Evolutionary conservation across 2,797 vertebrate species (phyloP).

Genomic region (Xenentodon cancila): DNA sequence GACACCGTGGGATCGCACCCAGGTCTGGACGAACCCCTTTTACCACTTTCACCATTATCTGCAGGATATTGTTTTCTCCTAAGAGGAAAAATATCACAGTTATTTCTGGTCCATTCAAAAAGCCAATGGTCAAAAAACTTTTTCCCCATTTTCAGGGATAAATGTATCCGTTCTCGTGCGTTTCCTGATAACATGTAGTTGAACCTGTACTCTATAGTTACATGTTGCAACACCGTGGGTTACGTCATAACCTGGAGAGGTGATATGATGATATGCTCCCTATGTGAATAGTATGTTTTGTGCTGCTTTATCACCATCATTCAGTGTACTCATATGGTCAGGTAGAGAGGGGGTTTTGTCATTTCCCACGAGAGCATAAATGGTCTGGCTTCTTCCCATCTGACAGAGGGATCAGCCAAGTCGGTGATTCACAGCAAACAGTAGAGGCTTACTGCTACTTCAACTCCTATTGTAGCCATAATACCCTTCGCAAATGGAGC

Average conservation of each 20-base stretch:
- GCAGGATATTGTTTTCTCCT: conserved; percentile 98
- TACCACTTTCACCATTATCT: conserved; percentile 98
- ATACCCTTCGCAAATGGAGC: conserved; percentile 39
- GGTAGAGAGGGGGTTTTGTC: not conserved
- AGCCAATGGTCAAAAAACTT: not conserved
- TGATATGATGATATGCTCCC: not conserved
- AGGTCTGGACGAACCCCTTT: conserved; percentile 94
- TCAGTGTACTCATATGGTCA: conserved; percentile 34
- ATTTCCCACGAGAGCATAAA: conserved; percentile 54
- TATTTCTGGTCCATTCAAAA: not conserved
- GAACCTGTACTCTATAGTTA: not conserved
- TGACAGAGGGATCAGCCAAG: conserved; percentile 47
- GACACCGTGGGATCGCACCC: conserved; percentile 85
- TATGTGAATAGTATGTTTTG: conserved; percentile 14
- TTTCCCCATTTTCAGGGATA: not conserved
- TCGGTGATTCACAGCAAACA: conserved; percentile 68
- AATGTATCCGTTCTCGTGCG: not conserved
- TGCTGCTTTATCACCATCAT: conserved; percentile 38
- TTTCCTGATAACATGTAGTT: not conserved
- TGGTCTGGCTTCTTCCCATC: conserved; percentile 43
- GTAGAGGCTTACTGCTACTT: conserved; percentile 42
- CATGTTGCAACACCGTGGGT: not conserved
- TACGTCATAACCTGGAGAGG: conserved; percentile 9
- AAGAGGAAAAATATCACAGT: not conserved
- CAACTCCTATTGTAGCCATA: conserved; percentile 45